phyloP scores from a whole-genome alignment of 2,888 invertebrate species.

The Baccha elongata region DNA sequence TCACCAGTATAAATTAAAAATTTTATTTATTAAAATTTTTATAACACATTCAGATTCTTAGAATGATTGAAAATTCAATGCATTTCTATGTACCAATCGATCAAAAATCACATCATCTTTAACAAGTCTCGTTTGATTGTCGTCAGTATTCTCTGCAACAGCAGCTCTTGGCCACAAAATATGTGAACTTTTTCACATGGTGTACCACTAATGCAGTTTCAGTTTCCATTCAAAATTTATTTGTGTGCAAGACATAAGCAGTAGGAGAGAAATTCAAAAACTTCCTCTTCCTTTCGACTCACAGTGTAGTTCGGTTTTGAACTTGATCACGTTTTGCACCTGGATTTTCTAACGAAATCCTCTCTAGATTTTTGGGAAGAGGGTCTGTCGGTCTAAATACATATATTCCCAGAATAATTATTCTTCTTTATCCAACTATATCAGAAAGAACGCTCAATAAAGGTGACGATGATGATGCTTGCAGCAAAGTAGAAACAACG shows the following conservation, averaged over 20 bases:
- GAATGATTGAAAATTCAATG: slow-evolving; percentile 9
- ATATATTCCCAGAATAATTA: not conserved
- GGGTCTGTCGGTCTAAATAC: too few relatives aligned
- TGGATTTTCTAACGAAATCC: slow-evolving; percentile 76
- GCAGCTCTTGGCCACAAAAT: slow-evolving; percentile 50
- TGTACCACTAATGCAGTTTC: slow-evolving; percentile 70
- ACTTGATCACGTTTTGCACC: slow-evolving; percentile 79
- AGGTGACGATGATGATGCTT: slow-evolving; percentile 52
- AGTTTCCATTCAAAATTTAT: slow-evolving; percentile 49
- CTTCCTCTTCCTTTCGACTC: slow-evolving; percentile 31
- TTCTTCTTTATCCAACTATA: not conserved
- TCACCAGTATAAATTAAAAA: slow-evolving; percentile 61
- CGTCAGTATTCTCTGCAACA: not conserved
- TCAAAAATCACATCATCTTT: slow-evolving; percentile 62
- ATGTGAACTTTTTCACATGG: slow-evolving; percentile 69
- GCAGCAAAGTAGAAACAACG: slow-evolving; percentile 48
- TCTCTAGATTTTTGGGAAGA: too few relatives aligned
- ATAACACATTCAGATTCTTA: slow-evolving; percentile 6
- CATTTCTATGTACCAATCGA: slow-evolving; percentile 37
- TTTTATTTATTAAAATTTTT: slow-evolving; percentile 50
- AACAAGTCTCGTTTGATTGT: slow-evolving; percentile 29
- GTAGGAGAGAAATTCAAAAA: slow-evolving; percentile 39
- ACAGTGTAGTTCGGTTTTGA: slow-evolving; percentile 64
- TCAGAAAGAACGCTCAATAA: slow-evolving; percentile 35
- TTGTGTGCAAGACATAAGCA: slow-evolving; percentile 55